Evolutionary conservation across 2,888 invertebrate genomes (phyloP), one percentile per base, ranked within the genome.

Genomic region (Erebia palarica): DNA sequence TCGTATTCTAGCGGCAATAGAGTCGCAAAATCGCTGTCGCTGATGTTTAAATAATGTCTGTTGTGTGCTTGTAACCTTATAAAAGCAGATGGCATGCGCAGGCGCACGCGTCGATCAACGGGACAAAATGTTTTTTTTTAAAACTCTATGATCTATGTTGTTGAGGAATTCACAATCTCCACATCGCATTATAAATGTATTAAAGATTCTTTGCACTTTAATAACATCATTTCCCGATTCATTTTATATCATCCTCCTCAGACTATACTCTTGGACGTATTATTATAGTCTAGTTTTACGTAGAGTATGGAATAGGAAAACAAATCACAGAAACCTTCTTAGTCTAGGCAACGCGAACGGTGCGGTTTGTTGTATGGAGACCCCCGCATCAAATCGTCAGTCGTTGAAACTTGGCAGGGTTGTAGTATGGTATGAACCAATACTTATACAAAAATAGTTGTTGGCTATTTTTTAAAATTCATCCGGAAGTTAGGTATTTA

Each of bases 71-170:
- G 10, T 55, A 18, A 18, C 18, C 16, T 55, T 18, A 55, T 3
- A 18, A 2, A 9, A 18, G 16, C 55, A 55, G 55, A 55, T 55
- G 55, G 16, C 55, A 18, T 18, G 55, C 55, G 16, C 55, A 18
- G 3, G 55, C 55, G 55, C 55, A 55, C 55, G 55, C 18, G 55
- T 16, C 55, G 55, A 16, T 3, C 18, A 55, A 55, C 55, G 55
- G 55, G 16, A 55, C 55, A 18, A 18, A 55, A 55, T 55, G 9
- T 16, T 55, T 55, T 55, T 55, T 55, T 55, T 53, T 55, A 55
- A 18, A 11, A 18, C 55, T 8, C 55, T 3, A 55, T 55, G 55
- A 55, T 55, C 55, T 10, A 16, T 9, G 53, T 16, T 7, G 53
- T 16, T n/a, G 53, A 55, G 55, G 55, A 55, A 55, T 55, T 10